A percentile compares a stretch with the other conserved stretches of the same genome.
phyloP scores from a whole-genome alignment of 2,888 invertebrate species.

The Eupithecia exiguata region DNA sequence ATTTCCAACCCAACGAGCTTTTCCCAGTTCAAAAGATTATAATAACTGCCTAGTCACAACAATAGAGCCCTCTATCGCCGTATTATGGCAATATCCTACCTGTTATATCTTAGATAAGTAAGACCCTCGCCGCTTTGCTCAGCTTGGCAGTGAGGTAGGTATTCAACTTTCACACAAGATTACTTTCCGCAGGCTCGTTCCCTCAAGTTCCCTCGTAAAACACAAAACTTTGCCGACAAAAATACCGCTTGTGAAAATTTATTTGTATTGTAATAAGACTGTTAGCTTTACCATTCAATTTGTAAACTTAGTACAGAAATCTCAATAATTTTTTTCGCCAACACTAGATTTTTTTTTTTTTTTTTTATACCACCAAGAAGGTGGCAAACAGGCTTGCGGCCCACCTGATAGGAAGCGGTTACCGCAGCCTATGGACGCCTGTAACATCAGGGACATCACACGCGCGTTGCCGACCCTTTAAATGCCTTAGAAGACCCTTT shows the following conservation, averaged over 20 bases:
- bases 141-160: constrained; percentile 10
- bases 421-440: too few relatives aligned
- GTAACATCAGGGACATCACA: too few relatives aligned
- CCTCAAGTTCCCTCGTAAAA: constrained; percentile 28
- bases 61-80: constrained; percentile 30
- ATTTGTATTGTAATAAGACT: constrained; percentile 8
- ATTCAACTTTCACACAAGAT: constrained; percentile 27
- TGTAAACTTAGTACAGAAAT: background rate
- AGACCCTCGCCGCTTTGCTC: constrained; percentile 18
- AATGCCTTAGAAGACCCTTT: too few relatives aligned
- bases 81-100: constrained; percentile 25
- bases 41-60: constrained; percentile 32
- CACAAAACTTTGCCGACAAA: constrained; percentile 19
- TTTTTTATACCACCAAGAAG: too few relatives aligned
- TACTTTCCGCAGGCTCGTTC: constrained; percentile 22
- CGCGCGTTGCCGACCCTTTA: too few relatives aligned
- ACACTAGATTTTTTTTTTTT: too few relatives aligned
- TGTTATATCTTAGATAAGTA: constrained; percentile 32
- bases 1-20: constrained; percentile 13
- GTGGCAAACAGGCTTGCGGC: too few relatives aligned
- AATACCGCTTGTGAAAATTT: constrained; percentile 16
- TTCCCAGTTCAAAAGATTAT: constrained; percentile 31
- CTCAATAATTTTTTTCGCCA: too few relatives aligned
- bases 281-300: constrained; percentile 1
- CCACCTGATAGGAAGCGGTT: too few relatives aligned